These are phyloP conservation scores for Ptychadena robeensis DNA, from an alignment of 2,797 vertebrate species.

Conservation along the genomic window DNA sequence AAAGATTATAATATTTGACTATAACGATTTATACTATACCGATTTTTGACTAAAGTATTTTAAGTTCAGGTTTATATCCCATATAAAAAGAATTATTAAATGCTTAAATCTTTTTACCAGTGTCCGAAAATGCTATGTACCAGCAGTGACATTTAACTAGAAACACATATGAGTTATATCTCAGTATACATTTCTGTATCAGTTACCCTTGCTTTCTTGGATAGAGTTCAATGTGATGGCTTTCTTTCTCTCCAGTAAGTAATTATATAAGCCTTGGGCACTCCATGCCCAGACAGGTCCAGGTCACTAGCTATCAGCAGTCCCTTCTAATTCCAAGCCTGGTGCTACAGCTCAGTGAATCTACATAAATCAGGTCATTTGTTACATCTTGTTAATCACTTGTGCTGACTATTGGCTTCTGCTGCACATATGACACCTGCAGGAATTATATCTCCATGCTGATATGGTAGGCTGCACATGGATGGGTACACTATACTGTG, in stretches of 20 bases:
- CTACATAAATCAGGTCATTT: constrained; percentile 55
- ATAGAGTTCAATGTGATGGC: not conserved
- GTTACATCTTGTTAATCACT: constrained; percentile 57
- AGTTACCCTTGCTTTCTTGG: not conserved
- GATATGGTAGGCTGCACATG: constrained; percentile 49
- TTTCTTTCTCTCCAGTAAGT: not conserved
- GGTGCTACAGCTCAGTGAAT: constrained; percentile 36
- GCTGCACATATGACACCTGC: constrained; percentile 59
- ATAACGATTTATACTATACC: too few relatives aligned
- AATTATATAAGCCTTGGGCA: constrained; percentile 26
- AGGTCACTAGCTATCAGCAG: constrained; percentile 46
- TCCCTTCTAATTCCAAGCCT: constrained; percentile 31
- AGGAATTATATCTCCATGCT: constrained; percentile 45
- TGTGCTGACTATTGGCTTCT: constrained; percentile 51
- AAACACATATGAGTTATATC: not conserved
- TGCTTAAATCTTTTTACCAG: not conserved
- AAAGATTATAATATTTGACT: too few relatives aligned
- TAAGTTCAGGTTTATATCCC: not conserved
- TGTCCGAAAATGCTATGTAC: not conserved
- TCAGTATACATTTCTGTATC: not conserved
- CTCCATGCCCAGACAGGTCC: constrained; percentile 26
- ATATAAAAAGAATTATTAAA: not conserved
- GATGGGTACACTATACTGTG: constrained; percentile 12
- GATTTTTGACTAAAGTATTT: not conserved
- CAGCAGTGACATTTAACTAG: not conserved